Base-by-base conservation (phyloP, 2,888 invertebrate species). In the Andricus curvator region DNA sequence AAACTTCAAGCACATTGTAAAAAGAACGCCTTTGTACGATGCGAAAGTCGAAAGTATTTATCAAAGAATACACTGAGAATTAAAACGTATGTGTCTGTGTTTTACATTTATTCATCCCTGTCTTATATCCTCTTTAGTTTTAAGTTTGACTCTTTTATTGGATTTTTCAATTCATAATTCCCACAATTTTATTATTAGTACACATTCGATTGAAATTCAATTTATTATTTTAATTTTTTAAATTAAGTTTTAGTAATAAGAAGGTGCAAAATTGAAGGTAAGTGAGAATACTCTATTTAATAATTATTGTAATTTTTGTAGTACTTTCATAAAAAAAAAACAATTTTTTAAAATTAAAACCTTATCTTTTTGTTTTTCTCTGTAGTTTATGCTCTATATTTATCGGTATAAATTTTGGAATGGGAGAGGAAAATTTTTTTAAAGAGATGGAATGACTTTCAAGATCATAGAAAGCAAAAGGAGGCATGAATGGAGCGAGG, bases 11-110 rank as follows among this genome's bases (percentile, higher is more conserved):
- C 20, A 51, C 20, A 51, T 51, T 51, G 51, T 51, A 51, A 85
- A 48, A 48, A 15, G 78, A 85, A 85, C 87, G 86, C 88, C 86
- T 89, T 90, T 90, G 88, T 90, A 90, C 86, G 80, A 85, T 86
- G 86, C 84, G 83, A 83, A 85, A 88, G 85, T 87, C 87, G 86
- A 88, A 86, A 88, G 84, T 88, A 89, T 90, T 90, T 88, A 88
- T 88, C 85, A 81, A 87, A 85, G 86, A 89, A 89, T 88, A 89
- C 86, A 88, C 84, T 77, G 86, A 87, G 83, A 86, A 86, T 88
- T 85, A 86, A 88, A 88, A 83, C 56, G 8, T 65, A 84, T 33
- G 11, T 33, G 17, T 22, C 25, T 74, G 41, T 74, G n/a, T 74
- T 51, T 81, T 25, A 33, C n/a, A 56, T 64, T 62, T 77, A 62